These are phyloP conservation scores for Gastracanthus pulcherrimus DNA, from an alignment of 2,888 invertebrate genomes.

Conservation along the genomic window DNA sequence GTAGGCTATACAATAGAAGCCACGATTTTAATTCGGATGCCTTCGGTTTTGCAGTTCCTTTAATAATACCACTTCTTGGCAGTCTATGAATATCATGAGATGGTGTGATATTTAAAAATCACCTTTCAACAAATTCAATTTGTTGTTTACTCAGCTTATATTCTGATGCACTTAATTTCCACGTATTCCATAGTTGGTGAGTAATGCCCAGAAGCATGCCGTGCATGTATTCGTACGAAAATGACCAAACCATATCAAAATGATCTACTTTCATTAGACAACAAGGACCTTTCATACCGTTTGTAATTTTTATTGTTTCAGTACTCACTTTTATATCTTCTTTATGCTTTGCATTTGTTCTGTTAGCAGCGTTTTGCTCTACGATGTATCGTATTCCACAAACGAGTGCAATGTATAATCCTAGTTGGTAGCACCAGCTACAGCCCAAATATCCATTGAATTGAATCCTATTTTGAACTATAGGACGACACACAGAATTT, in stretches of 20 bases:
- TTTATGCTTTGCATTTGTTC: not conserved
- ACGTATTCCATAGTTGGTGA: not conserved
- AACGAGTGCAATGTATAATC: not conserved
- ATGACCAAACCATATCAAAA: not conserved
- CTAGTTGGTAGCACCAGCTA: conserved; percentile 29
- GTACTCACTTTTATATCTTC: not conserved
- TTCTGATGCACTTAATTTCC: not conserved
- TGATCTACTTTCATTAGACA: conserved; percentile 42
- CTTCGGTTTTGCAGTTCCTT: conserved; percentile 33
- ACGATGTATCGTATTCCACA: conserved; percentile 24
- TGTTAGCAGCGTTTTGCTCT: not conserved
- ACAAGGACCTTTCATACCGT: conserved; percentile 26
- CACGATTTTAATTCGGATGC: conserved; percentile 57
- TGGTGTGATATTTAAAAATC: not conserved
- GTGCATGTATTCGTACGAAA: not conserved
- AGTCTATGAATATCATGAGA: not conserved
- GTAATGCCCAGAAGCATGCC: not conserved
- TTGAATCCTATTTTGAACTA: not conserved
- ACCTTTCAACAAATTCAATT: no score
- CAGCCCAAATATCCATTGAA: conserved; percentile 56
- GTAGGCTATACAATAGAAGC: conserved; percentile 55
- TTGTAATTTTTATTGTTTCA: not conserved
- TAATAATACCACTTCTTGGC: conserved; percentile 26
- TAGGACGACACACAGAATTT: not conserved
- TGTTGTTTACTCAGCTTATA: not conserved